Evolutionary conservation across 2,113 vertebrate genomes (phyloP), one percentile per base, ranked within the genome.

Genomic region (Ochotona curzoniae): DNA sequence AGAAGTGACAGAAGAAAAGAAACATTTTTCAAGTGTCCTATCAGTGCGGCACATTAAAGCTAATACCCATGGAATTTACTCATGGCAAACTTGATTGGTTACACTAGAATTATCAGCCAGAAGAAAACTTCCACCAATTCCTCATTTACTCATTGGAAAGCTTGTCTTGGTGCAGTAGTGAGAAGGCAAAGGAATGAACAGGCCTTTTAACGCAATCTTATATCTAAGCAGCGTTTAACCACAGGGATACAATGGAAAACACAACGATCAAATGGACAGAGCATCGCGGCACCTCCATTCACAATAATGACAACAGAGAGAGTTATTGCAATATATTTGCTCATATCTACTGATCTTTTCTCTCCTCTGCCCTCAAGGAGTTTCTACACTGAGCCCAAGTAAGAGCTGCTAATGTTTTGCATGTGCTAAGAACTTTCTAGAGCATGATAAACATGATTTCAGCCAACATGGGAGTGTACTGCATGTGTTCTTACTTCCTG

Each of bases 331-430:
- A 32, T 2, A 63, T 5, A 18, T 69, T 28, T 89, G 47, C 49
- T 89, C 81, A 35, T 1, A 2, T 71, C 35, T 75, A 23, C 35
- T 66, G 13, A 64, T 89, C 67, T 79, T 87, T 44, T 87, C 51
- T 93, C 81, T 87, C 57, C 66, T 71, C 64, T 84, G 84, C 75
- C 35, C 63, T 75, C 38, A 61, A 82, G 76, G 73, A 95, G 26
- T 38, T 49, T 83, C 91, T 44, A 30, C 83, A n/a, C 49, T 93
- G 89, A 96, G 76, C 44, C 79, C 83, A 94, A 64, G 93, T 92
- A 91, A 94, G 89, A 69, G 21, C 81, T 80, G 44, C 17, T 35
- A 21, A 76, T 21, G 49, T 70, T 91, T 74, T 89, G 73, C 89
- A 78, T 66, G 84, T 60, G 49, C 82, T 61, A 25, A 60, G 26